Conservation (phyloP, 2,797 vertebrate species). For the Antrozous pallidus region DNA sequence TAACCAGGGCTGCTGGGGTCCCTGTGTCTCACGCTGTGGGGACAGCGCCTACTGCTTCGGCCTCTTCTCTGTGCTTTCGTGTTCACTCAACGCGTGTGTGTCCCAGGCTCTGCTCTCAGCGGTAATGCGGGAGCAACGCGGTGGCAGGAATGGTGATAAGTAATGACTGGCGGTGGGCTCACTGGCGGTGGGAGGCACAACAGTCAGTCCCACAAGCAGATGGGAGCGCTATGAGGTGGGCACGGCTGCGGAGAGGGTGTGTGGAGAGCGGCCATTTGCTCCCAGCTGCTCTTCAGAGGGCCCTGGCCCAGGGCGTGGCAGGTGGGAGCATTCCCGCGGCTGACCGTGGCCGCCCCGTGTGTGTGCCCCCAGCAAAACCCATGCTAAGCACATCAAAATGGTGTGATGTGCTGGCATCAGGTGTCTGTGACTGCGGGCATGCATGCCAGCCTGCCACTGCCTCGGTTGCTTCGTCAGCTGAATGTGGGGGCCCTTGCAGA, state of each 20-base stretch:
- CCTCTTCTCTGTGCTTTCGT: neutral
- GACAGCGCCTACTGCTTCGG: no score
- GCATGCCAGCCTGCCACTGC: fast-evolving
- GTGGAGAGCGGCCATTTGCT: fast-evolving
- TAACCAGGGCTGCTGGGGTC: neutral
- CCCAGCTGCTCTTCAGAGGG: neutral
- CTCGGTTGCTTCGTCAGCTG: no score
- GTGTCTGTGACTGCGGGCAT: neutral
- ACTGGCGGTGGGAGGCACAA: neutral
- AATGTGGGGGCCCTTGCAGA: fast-evolving
- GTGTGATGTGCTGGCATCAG: neutral
- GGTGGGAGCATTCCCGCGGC: fast-evolving
- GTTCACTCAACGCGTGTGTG: neutral
- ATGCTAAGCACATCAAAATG: fast-evolving
- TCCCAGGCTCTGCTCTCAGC: neutral
- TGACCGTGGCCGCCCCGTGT: fast-evolving
- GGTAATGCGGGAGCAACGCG: fast-evolving
- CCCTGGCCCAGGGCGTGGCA: neutral
- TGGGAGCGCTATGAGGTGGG: neutral
- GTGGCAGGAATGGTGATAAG: neutral
- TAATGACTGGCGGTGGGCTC: neutral
- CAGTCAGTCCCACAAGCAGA: neutral
- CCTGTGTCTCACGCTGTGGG: neutral
- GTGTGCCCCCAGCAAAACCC: neutral
- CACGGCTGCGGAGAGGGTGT: fast-evolving